Percentiles rank a stretch among this genome's conserved stretches.
Evolutionary conservation across 2,113 vertebrate genomes (phyloP).

Genomic region (Oreocharis arfaki): DNA sequence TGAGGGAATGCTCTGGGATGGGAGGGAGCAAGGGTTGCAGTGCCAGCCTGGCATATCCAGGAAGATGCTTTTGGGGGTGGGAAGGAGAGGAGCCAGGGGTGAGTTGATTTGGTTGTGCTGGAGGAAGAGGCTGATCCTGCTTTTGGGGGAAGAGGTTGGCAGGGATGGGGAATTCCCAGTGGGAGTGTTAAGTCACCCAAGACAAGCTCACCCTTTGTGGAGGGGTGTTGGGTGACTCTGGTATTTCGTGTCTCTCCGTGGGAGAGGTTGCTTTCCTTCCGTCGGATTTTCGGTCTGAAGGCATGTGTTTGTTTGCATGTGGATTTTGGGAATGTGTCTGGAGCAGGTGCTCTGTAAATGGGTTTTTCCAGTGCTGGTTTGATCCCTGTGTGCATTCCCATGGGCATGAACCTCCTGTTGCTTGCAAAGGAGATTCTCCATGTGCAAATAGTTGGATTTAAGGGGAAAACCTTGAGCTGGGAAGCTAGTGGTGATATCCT

Average conservation of each 20-base stretch:
- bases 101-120: fast-evolving
- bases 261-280: fast-evolving
- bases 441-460: background rate
- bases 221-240: background rate
- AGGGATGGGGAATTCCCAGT: background rate
- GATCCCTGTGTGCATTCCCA: fast-evolving
- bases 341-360: background rate
- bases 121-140: background rate
- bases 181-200: background rate
- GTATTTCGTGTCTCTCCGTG: fast-evolving
- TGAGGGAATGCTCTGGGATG: fast-evolving
- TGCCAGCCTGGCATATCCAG: fast-evolving
- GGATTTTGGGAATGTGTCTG: background rate
- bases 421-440: fast-evolving
- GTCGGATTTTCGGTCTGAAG: background rate
- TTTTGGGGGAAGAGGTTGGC: background rate
- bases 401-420: background rate
- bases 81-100: background rate
- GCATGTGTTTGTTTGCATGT: fast-evolving
- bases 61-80: background rate
- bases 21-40: background rate
- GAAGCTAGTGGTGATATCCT: background rate
- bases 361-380: background rate
- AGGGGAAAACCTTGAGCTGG: background rate
- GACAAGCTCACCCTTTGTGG: background rate